Conservation (phyloP, 2,113 vertebrate genomes). For the Oryzias melastigma region DNA sequence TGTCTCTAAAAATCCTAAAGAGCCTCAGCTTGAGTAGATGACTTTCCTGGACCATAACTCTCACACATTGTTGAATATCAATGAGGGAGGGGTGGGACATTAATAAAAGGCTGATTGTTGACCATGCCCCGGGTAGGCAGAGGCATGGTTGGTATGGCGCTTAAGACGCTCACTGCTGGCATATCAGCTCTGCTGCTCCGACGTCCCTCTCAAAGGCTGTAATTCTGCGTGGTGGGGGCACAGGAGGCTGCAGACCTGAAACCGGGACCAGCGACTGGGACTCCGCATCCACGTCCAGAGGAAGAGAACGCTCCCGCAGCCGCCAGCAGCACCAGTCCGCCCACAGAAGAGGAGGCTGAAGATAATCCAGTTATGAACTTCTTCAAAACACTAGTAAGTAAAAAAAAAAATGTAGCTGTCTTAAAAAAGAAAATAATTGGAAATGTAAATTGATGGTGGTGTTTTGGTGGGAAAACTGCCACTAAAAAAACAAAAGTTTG, state of each 20-base stretch:
- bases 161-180: slow-evolving; percentile 71
- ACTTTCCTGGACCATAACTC: slow-evolving; percentile 61
- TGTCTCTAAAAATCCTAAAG: slow-evolving; percentile 3
- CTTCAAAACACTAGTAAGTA: slow-evolving; percentile 93
- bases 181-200: slow-evolving; percentile 64
- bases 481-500: background rate
- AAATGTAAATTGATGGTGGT: background rate
- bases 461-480: background rate
- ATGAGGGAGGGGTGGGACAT: slow-evolving; percentile 77
- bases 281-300: slow-evolving; percentile 29
- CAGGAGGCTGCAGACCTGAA: slow-evolving; percentile 66
- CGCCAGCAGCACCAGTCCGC: slow-evolving; percentile 32
- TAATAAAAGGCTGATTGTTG: slow-evolving; percentile 82
- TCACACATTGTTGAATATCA: slow-evolving; percentile 81
- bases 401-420: background rate
- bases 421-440: background rate
- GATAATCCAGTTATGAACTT: slow-evolving; percentile 93
- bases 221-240: slow-evolving; percentile 66
- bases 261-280: slow-evolving; percentile 44
- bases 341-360: slow-evolving; percentile 63
- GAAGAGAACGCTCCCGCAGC: slow-evolving; percentile 28
- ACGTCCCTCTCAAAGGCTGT: slow-evolving; percentile 58
- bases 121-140: slow-evolving; percentile 75
- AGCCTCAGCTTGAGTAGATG: background rate
- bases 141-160: slow-evolving; percentile 83